Conservation (phyloP, 2,113 vertebrate species). For the Pomatostomus ruficeps region DNA sequence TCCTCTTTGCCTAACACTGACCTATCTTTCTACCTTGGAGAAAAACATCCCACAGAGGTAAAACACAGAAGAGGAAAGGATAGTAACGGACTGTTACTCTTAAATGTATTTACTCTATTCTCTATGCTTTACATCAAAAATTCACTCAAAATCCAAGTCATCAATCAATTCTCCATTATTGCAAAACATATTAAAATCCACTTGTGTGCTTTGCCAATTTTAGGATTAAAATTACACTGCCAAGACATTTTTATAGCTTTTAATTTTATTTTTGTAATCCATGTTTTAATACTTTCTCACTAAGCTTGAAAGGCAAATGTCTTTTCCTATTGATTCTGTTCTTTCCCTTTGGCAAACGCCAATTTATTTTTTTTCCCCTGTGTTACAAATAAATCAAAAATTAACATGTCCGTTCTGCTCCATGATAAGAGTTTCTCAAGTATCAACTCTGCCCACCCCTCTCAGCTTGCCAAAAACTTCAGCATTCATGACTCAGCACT, state of each 20-base stretch:
- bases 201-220: slow-evolving; percentile 15
- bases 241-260: slow-evolving; percentile 40
- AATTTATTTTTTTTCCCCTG: background rate
- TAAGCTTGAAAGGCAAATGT: background rate
- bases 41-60: background rate
- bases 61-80: background rate
- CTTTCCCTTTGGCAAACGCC: slow-evolving; percentile 7
- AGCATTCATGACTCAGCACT: background rate
- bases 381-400: background rate
- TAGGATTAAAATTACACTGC: slow-evolving; percentile 24
- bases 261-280: background rate
- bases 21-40: background rate
- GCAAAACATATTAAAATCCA: slow-evolving; percentile 34
- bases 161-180: slow-evolving; percentile 25
- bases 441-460: background rate
- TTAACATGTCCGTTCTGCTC: background rate
- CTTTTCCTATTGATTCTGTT: slow-evolving; percentile 21
- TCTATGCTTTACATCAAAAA: background rate
- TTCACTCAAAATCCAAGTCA: slow-evolving; percentile 23
- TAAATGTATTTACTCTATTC: background rate
- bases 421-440: background rate
- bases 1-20: background rate
- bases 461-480: background rate
- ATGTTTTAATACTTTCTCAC: background rate
- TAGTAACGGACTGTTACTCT: background rate